Evolutionary conservation across 2,888 invertebrate genomes (phyloP).

Genomic region (Amiota minor): DNA sequence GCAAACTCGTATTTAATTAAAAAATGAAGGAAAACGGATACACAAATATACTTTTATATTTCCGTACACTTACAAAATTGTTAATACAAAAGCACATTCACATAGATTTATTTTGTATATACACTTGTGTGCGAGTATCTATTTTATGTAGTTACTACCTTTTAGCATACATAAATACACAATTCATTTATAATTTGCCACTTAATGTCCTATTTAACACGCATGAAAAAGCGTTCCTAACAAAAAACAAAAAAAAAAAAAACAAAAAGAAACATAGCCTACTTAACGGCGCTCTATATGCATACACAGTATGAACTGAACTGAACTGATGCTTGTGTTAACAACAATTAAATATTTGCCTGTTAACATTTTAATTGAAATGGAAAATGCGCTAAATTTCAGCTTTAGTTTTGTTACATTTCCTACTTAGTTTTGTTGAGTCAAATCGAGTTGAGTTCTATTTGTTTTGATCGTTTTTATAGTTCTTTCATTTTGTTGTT

Average conservation of each 20-base stretch:
- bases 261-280: not conserved
- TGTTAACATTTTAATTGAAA: constrained; percentile 10
- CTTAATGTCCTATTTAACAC: constrained; percentile 19
- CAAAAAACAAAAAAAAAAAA: not conserved
- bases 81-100: not conserved
- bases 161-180: constrained; percentile 14
- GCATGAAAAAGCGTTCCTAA: not conserved
- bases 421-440: no score
- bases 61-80: not conserved
- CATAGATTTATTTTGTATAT: no score
- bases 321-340: not conserved
- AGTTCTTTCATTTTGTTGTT: constrained; percentile 9
- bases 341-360: constrained; percentile 7
- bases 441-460: no score
- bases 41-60: not conserved
- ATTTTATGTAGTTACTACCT: not conserved
- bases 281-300: not conserved
- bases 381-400: constrained; percentile 15
- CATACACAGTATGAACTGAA: not conserved
- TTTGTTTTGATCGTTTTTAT: not conserved
- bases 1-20: not conserved
- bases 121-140: not conserved
- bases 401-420: not conserved
- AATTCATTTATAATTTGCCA: constrained; percentile 25
- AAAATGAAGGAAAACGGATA: not conserved